A percentile compares a stretch with the other conserved stretches of the same genome.
Conservation (phyloP, 2,113 vertebrate species). For the Octodon degus region DNA sequence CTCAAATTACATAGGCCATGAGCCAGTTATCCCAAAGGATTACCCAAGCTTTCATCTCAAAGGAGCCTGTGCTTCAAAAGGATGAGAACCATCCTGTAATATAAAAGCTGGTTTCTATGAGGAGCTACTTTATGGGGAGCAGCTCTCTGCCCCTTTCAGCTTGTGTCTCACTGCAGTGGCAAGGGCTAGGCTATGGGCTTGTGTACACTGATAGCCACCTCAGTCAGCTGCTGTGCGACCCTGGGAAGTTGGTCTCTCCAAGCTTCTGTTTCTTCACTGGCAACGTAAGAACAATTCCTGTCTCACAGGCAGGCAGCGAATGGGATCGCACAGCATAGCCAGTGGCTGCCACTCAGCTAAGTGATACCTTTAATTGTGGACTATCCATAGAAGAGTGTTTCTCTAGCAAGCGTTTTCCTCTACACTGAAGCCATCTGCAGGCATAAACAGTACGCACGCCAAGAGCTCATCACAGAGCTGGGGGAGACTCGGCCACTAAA, state of each 20-base stretch:
- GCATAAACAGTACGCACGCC: not conserved
- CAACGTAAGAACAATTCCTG: not conserved
- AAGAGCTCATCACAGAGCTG: too few relatives aligned
- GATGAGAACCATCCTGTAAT: not conserved
- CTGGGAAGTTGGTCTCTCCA: not conserved
- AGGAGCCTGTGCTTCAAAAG: not conserved
- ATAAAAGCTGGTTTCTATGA: not conserved
- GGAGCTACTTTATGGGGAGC: not conserved
- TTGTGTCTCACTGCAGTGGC: not conserved
- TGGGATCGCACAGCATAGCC: not conserved
- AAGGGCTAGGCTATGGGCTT: not conserved
- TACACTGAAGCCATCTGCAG: not conserved
- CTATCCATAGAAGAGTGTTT: not conserved
- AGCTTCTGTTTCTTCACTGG: not conserved
- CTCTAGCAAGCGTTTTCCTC: not conserved
- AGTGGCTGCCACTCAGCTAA: not conserved
- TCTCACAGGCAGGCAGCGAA: not conserved
- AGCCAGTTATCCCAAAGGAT: not conserved
- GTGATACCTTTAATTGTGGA: not conserved
- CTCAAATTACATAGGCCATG: not conserved
- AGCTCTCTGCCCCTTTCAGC: not conserved
- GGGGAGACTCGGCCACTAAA: not conserved
- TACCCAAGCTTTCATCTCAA: not conserved
- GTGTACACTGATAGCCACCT: not conserved
- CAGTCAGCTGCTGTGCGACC: not conserved